Percentiles rank a stretch among this genome's conserved stretches.
Evolutionary conservation across 2,888 invertebrate species (phyloP).

Genomic region (Allophyes oxyacanthae): DNA sequence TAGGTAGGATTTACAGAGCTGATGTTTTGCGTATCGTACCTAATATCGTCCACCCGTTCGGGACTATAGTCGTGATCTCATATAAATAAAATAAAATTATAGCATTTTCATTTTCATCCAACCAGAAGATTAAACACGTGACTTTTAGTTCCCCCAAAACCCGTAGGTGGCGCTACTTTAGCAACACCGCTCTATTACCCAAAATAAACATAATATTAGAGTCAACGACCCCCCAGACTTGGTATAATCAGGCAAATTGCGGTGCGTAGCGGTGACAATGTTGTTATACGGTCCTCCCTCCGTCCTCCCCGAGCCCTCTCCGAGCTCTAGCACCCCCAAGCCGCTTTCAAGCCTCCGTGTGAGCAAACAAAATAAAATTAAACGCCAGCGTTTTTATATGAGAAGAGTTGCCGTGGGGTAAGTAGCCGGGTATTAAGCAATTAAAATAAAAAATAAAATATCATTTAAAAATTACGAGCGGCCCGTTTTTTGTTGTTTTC

Average conservation of each 20-base stretch:
- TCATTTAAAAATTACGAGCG: background rate
- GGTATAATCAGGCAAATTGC: conserved; percentile 63
- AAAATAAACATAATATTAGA: conserved; percentile 49
- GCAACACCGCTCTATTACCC: conserved; percentile 37
- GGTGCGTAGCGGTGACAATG: conserved; percentile 51
- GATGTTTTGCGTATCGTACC: no score
- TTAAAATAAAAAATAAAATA: background rate
- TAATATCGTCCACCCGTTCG: no score
- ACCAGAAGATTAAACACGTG: background rate
- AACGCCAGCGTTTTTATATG: conserved; percentile 58
- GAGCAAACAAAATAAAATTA: conserved; percentile 65
- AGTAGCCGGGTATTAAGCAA: conserved; percentile 14
- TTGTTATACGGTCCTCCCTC: conserved; percentile 48
- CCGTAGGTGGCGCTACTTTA: conserved; percentile 25
- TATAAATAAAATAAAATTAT: no score
- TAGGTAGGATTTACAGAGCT: no score
- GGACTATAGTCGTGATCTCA: no score
- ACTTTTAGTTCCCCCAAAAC: conserved; percentile 19
- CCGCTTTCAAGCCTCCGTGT: conserved; percentile 32
- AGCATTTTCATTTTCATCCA: no score
- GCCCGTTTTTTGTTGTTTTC: no score
- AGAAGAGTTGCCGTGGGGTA: conserved; percentile 30
- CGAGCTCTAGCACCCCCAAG: conserved; percentile 11
- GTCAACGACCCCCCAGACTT: conserved; percentile 43
- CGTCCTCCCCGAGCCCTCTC: conserved; percentile 9